These are phyloP conservation scores for Galbula dea DNA, from an alignment of 2,113 vertebrate species.

Conservation along the genomic window DNA sequence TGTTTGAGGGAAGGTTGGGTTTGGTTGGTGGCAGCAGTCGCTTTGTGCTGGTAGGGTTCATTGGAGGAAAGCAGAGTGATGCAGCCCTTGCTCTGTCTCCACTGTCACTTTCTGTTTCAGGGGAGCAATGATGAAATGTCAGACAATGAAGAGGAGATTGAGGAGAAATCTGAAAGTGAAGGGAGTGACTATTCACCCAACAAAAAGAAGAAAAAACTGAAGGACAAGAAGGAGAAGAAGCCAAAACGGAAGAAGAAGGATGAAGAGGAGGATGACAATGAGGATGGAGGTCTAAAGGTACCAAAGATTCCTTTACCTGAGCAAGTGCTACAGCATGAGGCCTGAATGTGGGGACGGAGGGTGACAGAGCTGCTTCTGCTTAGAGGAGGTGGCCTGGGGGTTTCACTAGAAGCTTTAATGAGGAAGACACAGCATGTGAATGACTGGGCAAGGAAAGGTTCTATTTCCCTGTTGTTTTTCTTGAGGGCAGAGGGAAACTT, in stretches of 20 bases:
- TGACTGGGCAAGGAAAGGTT: not conserved
- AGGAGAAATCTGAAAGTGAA: constrained; percentile 88
- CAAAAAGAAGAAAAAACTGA: constrained; percentile 96
- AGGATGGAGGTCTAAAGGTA: constrained; percentile 86
- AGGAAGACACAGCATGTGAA: not conserved
- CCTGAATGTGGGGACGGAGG: not conserved
- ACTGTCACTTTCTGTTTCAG: not conserved
- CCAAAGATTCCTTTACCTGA: fast-evolving
- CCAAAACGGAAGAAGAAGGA: constrained; percentile 88
- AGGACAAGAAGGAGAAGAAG: constrained; percentile 94
- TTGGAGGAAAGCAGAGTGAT: not conserved
- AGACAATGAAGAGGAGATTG: constrained; percentile 82
- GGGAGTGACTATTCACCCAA: constrained; percentile 87
- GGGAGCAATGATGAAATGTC: constrained; percentile 86
- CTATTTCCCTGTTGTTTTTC: not conserved
- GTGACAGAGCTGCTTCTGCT: not conserved
- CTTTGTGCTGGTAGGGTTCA: not conserved
- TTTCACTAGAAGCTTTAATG: not conserved
- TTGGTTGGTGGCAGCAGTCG: not conserved
- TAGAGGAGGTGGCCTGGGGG: not conserved
- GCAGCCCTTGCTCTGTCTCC: not conserved
- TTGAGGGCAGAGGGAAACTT: not conserved
- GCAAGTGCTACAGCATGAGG: not conserved
- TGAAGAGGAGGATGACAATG: constrained; percentile 86
- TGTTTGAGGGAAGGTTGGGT: not conserved